Percentiles rank a stretch among this genome's conserved stretches.
phyloP scores from a whole-genome alignment of 1,140 invertebrate species.

The Galendromus occidentalis region DNA sequence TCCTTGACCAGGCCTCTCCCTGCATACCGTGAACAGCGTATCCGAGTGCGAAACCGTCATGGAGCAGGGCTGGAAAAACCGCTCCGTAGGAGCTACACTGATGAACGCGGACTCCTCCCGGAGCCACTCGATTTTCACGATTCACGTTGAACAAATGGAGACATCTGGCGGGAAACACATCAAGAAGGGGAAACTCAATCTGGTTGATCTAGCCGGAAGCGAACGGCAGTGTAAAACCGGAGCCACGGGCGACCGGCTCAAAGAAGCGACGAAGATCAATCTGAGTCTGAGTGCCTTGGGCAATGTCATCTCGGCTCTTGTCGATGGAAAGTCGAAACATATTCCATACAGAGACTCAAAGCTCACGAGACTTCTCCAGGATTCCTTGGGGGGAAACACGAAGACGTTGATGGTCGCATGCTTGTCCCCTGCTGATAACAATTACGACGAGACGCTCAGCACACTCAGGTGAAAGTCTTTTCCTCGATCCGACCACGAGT shows the following conservation, averaged over 20 bases:
- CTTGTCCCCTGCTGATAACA: constrained; percentile 64
- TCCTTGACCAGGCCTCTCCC: constrained; percentile 37
- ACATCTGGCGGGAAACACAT: constrained; percentile 24
- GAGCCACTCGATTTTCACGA: constrained; percentile 73
- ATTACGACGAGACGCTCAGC: constrained; percentile 73
- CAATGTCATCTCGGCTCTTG: constrained; percentile 81
- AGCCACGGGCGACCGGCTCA: constrained; percentile 60
- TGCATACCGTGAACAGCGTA: constrained; percentile 53
- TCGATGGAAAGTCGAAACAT: constrained; percentile 69
- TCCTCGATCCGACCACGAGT: too few relatives aligned
- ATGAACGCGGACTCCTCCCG: constrained; percentile 73
- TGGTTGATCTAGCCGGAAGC: constrained; percentile 74
- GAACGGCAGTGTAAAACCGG: constrained; percentile 69
- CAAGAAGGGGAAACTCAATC: constrained; percentile 50
- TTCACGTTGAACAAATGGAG: constrained; percentile 57
- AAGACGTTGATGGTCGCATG: constrained; percentile 87
- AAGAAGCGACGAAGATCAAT: constrained; percentile 88
- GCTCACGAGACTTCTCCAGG: constrained; percentile 64
- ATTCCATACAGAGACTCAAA: constrained; percentile 83
- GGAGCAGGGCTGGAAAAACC: constrained; percentile 48
- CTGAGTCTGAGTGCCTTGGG: constrained; percentile 76
- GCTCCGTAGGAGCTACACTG: constrained; percentile 51
- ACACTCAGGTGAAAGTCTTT: constrained; percentile 45
- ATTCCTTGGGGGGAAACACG: constrained; percentile 82
- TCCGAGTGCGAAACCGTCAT: constrained; percentile 49